Evolutionary conservation across 2,797 vertebrate species (phyloP), one percentile per base, ranked within the genome.

Genomic region (Chrysolophus pictus): DNA sequence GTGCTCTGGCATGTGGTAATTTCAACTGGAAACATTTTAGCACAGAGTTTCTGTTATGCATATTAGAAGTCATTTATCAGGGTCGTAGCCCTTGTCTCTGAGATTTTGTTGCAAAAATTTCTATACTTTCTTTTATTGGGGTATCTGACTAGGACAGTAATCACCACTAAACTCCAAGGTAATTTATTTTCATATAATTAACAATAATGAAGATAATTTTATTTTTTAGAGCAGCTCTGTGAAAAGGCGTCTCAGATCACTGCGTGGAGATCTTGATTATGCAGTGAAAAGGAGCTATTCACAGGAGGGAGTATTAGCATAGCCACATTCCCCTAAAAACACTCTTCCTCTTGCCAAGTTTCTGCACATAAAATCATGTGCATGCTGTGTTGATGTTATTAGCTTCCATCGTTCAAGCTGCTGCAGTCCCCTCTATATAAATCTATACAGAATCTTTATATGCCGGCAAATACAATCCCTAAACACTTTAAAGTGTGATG

Each of bases 331-430:
- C 93, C n/a, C 91, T 93, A 84, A 94, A 97, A 97, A 95, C 81
- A 89, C 67, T 95, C 93, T 21, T 53, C 73, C 62, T 88, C 87
- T 93, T 97, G 91, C 91, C 92, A 97, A 95, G 82, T 93, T 97
- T 93, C 93, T 96, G 65, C 93, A 79, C 84, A 95, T 87, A 94
- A 95, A 96, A 93, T 95, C 74, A 91, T 92, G 71, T 2, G 42
- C 89, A 94, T 72, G 64, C 95, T 96, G 81, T 94, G 95, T 95
- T 96, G 92, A 88, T 96, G 92, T 95, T 96, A 96, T 96, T 90
- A 96, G 89, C 55, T 86, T 87, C 79, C 87, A 86, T 95, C 76
- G 74, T 95, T 95, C 90, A 96, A 91, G 88, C 88, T 94, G 90
- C 91, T 92, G 62, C 80, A 90, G 59, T 88, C 94, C 89, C 74